These are phyloP conservation scores for Alviniconcha marisindica DNA, from an alignment of 1,140 invertebrate species.

Conservation along the genomic window DNA sequence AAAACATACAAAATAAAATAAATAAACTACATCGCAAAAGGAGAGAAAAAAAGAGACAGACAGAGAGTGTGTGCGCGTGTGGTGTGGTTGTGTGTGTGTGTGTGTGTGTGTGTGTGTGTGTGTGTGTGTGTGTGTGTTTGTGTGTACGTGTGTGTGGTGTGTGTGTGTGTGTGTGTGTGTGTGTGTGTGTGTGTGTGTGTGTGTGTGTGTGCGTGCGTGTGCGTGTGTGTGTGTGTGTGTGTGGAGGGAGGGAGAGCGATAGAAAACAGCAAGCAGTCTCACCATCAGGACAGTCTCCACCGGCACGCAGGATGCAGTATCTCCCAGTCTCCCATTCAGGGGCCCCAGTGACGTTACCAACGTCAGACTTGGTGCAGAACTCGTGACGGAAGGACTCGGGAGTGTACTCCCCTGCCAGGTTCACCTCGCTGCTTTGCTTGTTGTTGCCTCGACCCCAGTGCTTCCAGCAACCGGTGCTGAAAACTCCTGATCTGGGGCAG, in stretches of 20 bases:
- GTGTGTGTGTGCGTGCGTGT: no score
- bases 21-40: neutral
- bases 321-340: conserved; percentile 15
- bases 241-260: neutral
- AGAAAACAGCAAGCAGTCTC: neutral
- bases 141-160: no score
- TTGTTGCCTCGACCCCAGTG: conserved; percentile 27
- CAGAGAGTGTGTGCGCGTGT: no score
- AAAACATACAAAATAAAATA: neutral
- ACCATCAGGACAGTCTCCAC: conserved; percentile 30
- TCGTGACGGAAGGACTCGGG: neutral
- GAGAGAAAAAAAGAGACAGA: neutral
- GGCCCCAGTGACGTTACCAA: neutral
- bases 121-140: no score
- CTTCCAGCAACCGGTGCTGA: neutral
- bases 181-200: no score
- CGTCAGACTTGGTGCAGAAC: conserved; percentile 22
- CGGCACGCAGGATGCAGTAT: conserved; percentile 26
- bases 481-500: conserved; percentile 21
- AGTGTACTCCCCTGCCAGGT: conserved; percentile 22
- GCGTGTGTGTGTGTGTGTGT: no score
- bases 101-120: no score
- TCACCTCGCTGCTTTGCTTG: neutral
- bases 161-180: no score
- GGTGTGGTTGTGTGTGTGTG: no score